Base-by-base conservation (phyloP, 2,888 invertebrate genomes). In the Heliconius cydno region DNA sequence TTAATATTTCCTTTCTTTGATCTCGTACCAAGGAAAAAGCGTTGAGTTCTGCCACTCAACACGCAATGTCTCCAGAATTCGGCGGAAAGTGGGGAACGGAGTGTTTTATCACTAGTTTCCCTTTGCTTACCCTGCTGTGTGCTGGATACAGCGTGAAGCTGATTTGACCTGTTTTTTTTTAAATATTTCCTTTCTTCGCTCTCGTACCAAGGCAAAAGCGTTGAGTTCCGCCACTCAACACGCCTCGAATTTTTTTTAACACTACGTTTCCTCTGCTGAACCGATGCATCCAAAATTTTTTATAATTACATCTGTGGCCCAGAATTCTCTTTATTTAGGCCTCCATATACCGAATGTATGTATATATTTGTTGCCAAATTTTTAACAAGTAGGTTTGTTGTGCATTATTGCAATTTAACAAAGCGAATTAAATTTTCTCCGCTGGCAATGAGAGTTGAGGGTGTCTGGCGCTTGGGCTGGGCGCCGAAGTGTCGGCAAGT, bases 371-470 rank as follows among this genome's bases (percentile, higher is more conserved):
- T 28, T 41, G 65, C 65, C 63, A 75, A 65, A 13, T 75, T 63
- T 70, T 41, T 46, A 68, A 68, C 22, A 66, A 38, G 38, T 46
- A 68, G 68, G 71, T 77, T 41, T 57, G n/a, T 77, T 67, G 68
- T 68, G 80, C 72, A 72, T 79, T 80, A 77, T 68, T 80, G 77
- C 77, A 65, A 79, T 82, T 78, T 76, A 79, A 81, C 77, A 76
- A 79, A 76, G 76, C 74, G 66, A 74, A 46, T 79, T 63, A 52
- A 76, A 79, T 60, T 74, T 60, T 79, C 38, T 78, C 66, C 70
- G 76, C 82, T 82, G 82, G 81, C 82, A 81, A 80, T 81, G 80
- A 82, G 81, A 65, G 74, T 30, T 81, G 77, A 82, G 81, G 67
- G 74, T 19, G 70, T 79, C 77, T 80, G 79, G 80, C 79, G 76